A percentile compares a stretch with the other conserved stretches of the same genome.
Evolutionary conservation across 23 tunicate genomes (phyloP).

Genomic region (Botrylloides violaceus): DNA sequence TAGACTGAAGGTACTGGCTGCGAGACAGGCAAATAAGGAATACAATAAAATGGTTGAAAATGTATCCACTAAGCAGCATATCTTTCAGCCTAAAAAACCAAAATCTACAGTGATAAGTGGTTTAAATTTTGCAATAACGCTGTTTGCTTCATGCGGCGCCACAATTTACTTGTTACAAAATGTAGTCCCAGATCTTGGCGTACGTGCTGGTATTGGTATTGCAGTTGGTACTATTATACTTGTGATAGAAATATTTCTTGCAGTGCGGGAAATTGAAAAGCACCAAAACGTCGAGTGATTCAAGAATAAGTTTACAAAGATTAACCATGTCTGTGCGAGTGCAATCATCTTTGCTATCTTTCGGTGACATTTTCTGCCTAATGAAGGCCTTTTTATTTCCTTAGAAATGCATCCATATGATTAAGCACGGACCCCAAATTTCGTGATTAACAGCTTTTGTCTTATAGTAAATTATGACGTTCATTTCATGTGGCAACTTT

Average conservation of each 20-base stretch:
- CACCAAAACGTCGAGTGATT: conserved; percentile 19
- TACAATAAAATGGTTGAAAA: conserved; percentile 84
- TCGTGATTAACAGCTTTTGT: too few relatives aligned
- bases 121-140: conserved; percentile 65
- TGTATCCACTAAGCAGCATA: background rate
- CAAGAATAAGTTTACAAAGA: background rate
- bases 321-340: background rate
- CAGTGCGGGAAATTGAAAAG: conserved; percentile 49
- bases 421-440: too few relatives aligned
- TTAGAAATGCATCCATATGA: too few relatives aligned
- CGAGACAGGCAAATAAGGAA: conserved; percentile 34
- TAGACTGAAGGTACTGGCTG: conserved; percentile 34
- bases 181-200: conserved; percentile 38
- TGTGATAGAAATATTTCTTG: conserved; percentile 64
- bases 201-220: conserved; percentile 62
- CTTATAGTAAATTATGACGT: too few relatives aligned
- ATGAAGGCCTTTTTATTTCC: too few relatives aligned
- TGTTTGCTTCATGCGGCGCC: conserved; percentile 68
- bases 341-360: too few relatives aligned
- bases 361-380: too few relatives aligned
- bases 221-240: conserved; percentile 60
- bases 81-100: background rate
- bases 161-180: conserved; percentile 28
- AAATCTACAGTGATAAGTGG: conserved; percentile 43
- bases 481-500: too few relatives aligned